phyloP scores from a whole-genome alignment of 1,140 invertebrate species.

The Zaprionus ghesquierei region DNA sequence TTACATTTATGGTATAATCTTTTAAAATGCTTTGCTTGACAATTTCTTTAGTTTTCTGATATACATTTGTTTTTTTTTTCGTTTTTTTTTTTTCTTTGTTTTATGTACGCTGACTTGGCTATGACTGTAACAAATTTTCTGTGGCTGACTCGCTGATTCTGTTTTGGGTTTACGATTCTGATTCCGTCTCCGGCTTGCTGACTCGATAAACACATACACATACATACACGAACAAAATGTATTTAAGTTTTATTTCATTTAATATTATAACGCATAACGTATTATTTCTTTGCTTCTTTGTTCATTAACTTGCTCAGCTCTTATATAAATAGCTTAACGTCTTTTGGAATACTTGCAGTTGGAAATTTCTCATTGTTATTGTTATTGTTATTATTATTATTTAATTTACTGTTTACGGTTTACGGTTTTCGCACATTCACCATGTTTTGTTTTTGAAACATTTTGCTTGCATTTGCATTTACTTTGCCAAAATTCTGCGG shows the following conservation, averaged over 20 bases:
- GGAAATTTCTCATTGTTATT: not conserved
- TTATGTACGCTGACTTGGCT: slow-evolving; percentile 39
- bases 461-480: slow-evolving; percentile 28
- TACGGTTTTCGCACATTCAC: slow-evolving; percentile 36
- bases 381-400: not conserved
- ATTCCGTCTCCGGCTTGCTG: slow-evolving; percentile 2
- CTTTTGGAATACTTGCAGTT: slow-evolving; percentile 70
- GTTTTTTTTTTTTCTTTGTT: slow-evolving; percentile 28
- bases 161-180: not conserved
- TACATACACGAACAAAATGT: not conserved
- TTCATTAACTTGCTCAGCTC: slow-evolving; percentile 70
- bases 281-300: slow-evolving; percentile 62
- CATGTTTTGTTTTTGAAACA: slow-evolving; percentile 48
- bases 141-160: slow-evolving; percentile 32
- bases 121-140: slow-evolving; percentile 58
- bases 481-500: slow-evolving; percentile 42
- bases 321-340: slow-evolving; percentile 65
- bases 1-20: slow-evolving; percentile 34
- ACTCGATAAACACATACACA: slow-evolving; percentile 57
- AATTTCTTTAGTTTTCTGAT: slow-evolving; percentile 41
- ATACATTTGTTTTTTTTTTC: slow-evolving; percentile 32
- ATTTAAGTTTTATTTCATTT: slow-evolving; percentile 37
- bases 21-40: slow-evolving; percentile 46
- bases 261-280: slow-evolving; percentile 65
- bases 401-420: slow-evolving; percentile 47